Percentiles rank a stretch among this genome's conserved stretches.
Evolutionary conservation across 2,888 invertebrate species (phyloP).

Genomic region (Adelphocoris suturalis): DNA sequence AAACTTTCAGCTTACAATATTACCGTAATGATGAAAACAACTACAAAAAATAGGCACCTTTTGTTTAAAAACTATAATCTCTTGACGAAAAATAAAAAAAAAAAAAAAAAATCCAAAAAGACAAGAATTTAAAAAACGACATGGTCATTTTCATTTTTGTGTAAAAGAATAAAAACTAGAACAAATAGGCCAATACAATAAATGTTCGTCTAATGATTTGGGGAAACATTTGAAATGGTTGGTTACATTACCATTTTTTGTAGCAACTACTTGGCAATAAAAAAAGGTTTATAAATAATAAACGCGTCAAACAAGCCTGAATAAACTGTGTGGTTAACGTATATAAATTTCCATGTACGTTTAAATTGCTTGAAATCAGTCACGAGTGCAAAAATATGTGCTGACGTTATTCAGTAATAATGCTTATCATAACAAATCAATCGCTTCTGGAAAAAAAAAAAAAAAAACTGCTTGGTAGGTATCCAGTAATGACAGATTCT

Average conservation of each 20-base stretch:
- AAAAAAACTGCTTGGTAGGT: too few relatives aligned
- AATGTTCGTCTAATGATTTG: background rate
- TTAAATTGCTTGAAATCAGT: background rate
- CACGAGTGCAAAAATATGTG: constrained; percentile 50
- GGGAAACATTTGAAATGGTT: background rate
- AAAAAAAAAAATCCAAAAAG: too few relatives aligned
- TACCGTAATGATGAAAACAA: background rate
- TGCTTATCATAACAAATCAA: too few relatives aligned
- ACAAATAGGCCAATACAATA: background rate
- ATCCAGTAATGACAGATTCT: too few relatives aligned
- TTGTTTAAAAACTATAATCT: background rate
- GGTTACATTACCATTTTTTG: background rate
- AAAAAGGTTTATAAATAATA: too few relatives aligned
- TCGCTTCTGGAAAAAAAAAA: too few relatives aligned
- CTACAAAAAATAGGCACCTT: constrained; percentile 4
- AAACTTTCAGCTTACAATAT: background rate
- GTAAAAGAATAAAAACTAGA: too few relatives aligned
- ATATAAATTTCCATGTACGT: background rate
- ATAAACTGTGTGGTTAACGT: too few relatives aligned
- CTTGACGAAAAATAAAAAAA: background rate
- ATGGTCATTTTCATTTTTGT: too few relatives aligned
- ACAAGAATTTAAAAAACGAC: too few relatives aligned
- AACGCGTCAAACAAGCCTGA: too few relatives aligned
- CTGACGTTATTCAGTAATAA: background rate
- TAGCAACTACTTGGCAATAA: background rate